Conservation (phyloP, 2,888 invertebrate genomes). For the Brachycybe producta region DNA sequence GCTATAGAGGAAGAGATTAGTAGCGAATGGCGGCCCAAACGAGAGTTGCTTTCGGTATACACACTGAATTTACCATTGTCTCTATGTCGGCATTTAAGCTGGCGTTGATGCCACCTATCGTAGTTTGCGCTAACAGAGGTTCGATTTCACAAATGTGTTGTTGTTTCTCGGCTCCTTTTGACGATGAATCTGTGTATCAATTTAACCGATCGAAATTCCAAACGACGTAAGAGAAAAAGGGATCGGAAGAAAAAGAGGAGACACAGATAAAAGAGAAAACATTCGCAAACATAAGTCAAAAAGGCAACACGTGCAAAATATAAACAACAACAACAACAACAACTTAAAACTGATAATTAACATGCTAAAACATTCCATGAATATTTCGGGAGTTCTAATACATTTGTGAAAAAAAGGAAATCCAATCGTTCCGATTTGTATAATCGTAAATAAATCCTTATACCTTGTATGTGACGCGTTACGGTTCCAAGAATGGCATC, state of each 20-base stretch:
- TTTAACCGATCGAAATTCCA: background rate
- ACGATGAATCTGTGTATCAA: too few relatives aligned
- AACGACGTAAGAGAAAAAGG: background rate
- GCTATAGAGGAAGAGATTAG: background rate
- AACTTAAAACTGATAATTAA: background rate
- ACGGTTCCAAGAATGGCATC: slow-evolving; percentile 5
- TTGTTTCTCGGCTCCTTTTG: too few relatives aligned
- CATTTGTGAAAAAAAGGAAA: background rate
- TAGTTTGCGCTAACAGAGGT: background rate
- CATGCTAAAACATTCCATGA: too few relatives aligned
- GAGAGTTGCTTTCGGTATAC: too few relatives aligned
- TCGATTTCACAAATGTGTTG: background rate
- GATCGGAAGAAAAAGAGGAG: background rate
- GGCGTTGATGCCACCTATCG: background rate
- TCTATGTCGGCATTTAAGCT: background rate
- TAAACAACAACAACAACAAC: background rate
- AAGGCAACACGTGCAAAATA: background rate
- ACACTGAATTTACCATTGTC: too few relatives aligned
- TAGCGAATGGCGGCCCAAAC: too few relatives aligned
- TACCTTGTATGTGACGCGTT: slow-evolving; percentile 9
- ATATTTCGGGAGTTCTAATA: too few relatives aligned
- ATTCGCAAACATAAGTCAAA: background rate
- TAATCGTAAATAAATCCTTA: too few relatives aligned
- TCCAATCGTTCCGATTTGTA: too few relatives aligned
- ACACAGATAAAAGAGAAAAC: background rate